These are phyloP conservation scores for Trichacis sp. DNA, from an alignment of 2,888 invertebrate species.

Conservation along the genomic window DNA sequence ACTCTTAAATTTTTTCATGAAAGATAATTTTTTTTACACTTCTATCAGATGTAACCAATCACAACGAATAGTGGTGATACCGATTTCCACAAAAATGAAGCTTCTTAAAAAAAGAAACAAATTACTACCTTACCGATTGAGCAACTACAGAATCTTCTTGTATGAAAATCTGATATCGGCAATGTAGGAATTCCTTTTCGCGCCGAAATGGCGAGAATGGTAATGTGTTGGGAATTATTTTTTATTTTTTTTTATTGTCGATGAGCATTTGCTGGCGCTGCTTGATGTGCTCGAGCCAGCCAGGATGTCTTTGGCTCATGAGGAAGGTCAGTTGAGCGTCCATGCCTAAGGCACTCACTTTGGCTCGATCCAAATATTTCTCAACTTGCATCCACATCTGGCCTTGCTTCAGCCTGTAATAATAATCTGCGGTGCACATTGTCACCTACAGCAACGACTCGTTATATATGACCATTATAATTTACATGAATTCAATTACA, in stretches of 20 bases:
- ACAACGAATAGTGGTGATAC: too few species aligned
- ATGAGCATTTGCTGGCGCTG: constrained; percentile 60
- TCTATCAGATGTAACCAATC: too few species aligned
- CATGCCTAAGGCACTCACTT: constrained; percentile 60
- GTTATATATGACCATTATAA: not conserved
- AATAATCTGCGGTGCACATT: constrained; percentile 67
- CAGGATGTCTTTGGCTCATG: constrained; percentile 61
- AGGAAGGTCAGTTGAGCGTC: constrained; percentile 63
- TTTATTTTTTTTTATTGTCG: constrained; percentile 42
- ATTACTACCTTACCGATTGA: too few species aligned
- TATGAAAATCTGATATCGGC: too few species aligned
- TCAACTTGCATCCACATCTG: constrained; percentile 69
- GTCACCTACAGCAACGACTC: constrained; percentile 62
- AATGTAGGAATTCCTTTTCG: too few species aligned
- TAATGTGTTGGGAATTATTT: too few species aligned
- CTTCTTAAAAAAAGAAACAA: too few species aligned
- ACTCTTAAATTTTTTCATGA: too few species aligned
- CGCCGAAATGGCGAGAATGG: too few species aligned
- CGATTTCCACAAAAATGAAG: too few species aligned
- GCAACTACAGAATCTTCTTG: too few species aligned
- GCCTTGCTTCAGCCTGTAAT: constrained; percentile 67
- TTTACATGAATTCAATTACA: not conserved
- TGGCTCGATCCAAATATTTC: constrained; percentile 60
- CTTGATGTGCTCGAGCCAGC: constrained; percentile 62
- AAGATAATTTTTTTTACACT: too few species aligned